phyloP scores from a whole-genome alignment of 2,113 vertebrate genomes.

The Arenaria interpres region DNA sequence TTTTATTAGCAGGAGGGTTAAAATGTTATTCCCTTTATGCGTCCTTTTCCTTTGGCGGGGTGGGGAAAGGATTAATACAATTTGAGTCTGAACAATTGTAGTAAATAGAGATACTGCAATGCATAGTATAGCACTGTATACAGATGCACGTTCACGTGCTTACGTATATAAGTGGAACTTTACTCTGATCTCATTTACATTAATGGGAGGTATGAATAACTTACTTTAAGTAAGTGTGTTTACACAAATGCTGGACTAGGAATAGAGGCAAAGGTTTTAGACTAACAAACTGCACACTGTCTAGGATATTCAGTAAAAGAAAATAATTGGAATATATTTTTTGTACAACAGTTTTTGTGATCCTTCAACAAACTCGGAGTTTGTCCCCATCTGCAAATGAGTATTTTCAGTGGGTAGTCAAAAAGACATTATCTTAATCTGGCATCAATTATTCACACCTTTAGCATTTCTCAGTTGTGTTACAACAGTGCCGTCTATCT shows the following conservation, averaged over 20 bases:
- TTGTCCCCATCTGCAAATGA: background rate
- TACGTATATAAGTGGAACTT: background rate
- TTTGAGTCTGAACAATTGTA: background rate
- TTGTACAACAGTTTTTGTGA: background rate
- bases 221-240: background rate
- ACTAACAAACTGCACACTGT: background rate
- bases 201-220: background rate
- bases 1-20: background rate
- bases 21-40: background rate
- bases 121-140: background rate
- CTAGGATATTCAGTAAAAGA: background rate
- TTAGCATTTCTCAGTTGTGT: background rate
- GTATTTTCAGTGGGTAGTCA: background rate
- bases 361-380: background rate
- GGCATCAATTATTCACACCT: background rate
- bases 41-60: background rate
- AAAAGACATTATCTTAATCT: background rate
- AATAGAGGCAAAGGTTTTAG: background rate
- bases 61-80: background rate
- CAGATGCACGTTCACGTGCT: background rate
- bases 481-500: background rate
- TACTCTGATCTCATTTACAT: background rate
- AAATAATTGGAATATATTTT: background rate
- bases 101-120: background rate
- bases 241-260: background rate